phyloP scores from a whole-genome alignment of 1,140 invertebrate species.

The Drosophila santomea region DNA sequence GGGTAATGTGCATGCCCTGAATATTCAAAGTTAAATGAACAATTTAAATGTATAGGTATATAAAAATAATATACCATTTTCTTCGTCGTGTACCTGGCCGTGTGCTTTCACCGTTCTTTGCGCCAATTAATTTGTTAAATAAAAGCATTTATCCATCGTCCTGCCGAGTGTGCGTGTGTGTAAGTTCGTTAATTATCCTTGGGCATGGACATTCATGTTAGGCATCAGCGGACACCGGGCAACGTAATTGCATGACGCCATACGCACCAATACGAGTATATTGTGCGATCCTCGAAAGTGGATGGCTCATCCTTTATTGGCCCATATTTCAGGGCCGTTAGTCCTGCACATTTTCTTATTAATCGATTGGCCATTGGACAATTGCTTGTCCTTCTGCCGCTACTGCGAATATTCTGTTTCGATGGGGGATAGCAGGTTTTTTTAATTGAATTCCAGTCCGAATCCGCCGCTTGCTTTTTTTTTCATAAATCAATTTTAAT shows the following conservation, averaged over 20 bases:
- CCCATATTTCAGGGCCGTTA: constrained; percentile 30
- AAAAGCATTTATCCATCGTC: constrained; percentile 70
- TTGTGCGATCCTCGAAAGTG: background rate
- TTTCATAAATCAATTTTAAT: constrained; percentile 84
- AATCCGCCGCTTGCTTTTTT: constrained; percentile 14
- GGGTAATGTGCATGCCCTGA: no score
- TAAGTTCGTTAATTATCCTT: constrained; percentile 58
- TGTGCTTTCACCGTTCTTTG: constrained; percentile 44
- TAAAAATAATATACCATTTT: background rate
- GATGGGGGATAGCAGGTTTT: constrained; percentile 10
- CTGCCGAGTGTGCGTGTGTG: constrained; percentile 30
- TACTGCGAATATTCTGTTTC: no score
- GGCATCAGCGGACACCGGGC: constrained; percentile 26
- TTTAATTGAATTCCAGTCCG: constrained; percentile 72
- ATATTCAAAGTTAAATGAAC: no score
- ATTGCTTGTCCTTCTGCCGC: background rate
- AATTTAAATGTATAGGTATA: no score
- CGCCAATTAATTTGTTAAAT: constrained; percentile 83
- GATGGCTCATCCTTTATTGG: constrained; percentile 24
- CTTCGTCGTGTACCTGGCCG: background rate
- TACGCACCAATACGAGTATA: no score
- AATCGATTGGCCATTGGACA: constrained; percentile 68
- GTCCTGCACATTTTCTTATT: constrained; percentile 57
- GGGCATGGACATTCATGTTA: constrained; percentile 50
- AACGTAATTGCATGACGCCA: constrained; percentile 55